phyloP scores from a whole-genome alignment of 2,888 invertebrate genomes.

The Ormia ochracea region DNA sequence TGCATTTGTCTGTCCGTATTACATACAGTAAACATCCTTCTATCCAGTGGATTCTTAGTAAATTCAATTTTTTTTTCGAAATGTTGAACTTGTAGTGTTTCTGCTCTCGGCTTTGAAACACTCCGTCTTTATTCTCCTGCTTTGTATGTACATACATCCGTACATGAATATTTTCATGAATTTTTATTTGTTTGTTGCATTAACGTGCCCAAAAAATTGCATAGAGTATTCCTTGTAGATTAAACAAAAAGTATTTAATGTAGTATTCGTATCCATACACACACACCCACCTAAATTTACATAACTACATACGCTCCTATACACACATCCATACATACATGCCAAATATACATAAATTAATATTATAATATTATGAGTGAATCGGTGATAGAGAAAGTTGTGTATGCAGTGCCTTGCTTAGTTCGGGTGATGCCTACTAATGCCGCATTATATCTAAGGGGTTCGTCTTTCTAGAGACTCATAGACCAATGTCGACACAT shows the following conservation, averaged over 20 bases:
- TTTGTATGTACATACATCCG: background rate
- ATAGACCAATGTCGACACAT: too few species aligned
- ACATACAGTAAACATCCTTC: background rate
- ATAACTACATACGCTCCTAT: too few species aligned
- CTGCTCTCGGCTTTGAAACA: conserved; percentile 29
- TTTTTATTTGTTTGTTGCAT: background rate
- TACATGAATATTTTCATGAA: background rate
- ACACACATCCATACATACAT: too few species aligned
- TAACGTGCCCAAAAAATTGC: conserved; percentile 24
- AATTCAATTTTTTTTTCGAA: conserved; percentile 11
- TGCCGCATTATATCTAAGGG: too few species aligned
- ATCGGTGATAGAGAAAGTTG: too few species aligned
- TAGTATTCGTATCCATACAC: background rate
- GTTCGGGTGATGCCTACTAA: too few species aligned
- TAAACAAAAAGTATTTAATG: conserved; percentile 21
- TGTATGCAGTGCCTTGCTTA: too few species aligned
- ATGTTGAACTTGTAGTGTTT: conserved; percentile 36
- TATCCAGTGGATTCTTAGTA: background rate
- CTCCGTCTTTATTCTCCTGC: conserved; percentile 6
- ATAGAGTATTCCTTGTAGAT: conserved; percentile 7
- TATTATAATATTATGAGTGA: too few species aligned
- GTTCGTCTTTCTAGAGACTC: too few species aligned
- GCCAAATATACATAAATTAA: too few species aligned
- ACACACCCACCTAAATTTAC: too few species aligned
- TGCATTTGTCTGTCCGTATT: background rate